Percentiles rank a stretch among this genome's conserved stretches.
Conservation (phyloP, 2,113 vertebrate species). For the Xyliphius kryptos region DNA sequence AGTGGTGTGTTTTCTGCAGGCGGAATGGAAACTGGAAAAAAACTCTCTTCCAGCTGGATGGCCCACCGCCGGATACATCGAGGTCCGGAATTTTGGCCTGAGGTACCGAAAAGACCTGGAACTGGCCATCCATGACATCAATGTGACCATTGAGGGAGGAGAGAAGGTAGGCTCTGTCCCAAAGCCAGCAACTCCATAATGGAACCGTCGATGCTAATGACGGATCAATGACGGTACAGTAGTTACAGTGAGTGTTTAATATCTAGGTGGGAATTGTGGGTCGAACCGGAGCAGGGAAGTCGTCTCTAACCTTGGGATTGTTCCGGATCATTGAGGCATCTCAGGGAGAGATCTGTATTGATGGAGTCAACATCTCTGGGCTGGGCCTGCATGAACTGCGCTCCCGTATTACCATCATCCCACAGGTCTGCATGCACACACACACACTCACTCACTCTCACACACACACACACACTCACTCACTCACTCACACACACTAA, state of each 20-base stretch:
- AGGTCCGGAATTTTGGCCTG: slow-evolving; percentile 73
- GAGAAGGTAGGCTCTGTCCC: slow-evolving; percentile 73
- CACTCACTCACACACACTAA: too few relatives aligned
- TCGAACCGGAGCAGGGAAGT: slow-evolving; percentile 91
- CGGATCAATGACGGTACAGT: too few relatives aligned
- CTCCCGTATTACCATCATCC: slow-evolving; percentile 92
- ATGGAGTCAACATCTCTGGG: slow-evolving; percentile 77
- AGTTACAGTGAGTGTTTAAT: too few relatives aligned
- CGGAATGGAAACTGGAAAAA: slow-evolving; percentile 73
- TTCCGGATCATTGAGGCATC: slow-evolving; percentile 90
- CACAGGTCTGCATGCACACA: slow-evolving; percentile 71
- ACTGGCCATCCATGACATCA: slow-evolving; percentile 79
- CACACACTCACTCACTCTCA: not conserved
- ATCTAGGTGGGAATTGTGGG: slow-evolving; percentile 96
- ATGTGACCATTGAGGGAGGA: slow-evolving; percentile 71
- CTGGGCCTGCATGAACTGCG: slow-evolving; percentile 87
- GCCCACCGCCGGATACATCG: slow-evolving; percentile 77
- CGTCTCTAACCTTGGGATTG: slow-evolving; percentile 84
- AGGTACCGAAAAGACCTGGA: slow-evolving; percentile 84
- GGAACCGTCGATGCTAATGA: not conserved
- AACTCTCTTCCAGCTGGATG: slow-evolving; percentile 60
- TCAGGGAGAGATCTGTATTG: slow-evolving; percentile 80
- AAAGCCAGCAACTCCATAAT: accelerated
- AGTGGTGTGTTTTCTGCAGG: slow-evolving; percentile 58
- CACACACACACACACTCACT: not conserved